These are phyloP conservation scores for Crypturellus tataupa DNA, from an alignment of 2,797 vertebrate species.

Conservation along the genomic window DNA sequence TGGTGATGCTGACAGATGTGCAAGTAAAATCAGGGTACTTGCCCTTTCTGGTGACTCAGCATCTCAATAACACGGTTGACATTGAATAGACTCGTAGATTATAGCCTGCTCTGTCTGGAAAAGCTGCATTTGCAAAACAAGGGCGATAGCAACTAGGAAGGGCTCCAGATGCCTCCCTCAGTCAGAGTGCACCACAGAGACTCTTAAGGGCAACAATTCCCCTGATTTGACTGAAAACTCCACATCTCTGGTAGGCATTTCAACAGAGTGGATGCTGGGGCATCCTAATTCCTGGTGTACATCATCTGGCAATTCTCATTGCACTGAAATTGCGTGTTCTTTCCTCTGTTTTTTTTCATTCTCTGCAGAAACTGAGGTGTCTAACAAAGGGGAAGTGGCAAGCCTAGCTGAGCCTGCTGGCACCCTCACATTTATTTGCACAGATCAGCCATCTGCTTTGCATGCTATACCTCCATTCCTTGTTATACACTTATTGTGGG, in stretches of 20 bases:
- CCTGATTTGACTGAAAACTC: not conserved
- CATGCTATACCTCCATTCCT: slow-evolving; percentile 14
- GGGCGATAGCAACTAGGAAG: not conserved
- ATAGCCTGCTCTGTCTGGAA: not conserved
- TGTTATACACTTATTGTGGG: slow-evolving; percentile 52
- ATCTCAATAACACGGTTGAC: not conserved
- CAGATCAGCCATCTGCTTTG: slow-evolving; percentile 50
- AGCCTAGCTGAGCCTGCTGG: slow-evolving; percentile 23
- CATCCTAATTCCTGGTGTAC: not conserved
- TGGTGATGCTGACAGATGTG: not conserved
- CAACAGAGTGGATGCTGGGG: not conserved
- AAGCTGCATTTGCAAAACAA: not conserved
- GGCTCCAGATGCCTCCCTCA: not conserved
- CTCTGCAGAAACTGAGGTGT: not conserved
- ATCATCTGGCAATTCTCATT: not conserved
- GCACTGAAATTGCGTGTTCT: not conserved
- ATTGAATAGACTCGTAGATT: not conserved
- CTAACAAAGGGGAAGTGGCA: not conserved
- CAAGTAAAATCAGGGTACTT: not conserved
- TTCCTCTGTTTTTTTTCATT: slow-evolving; percentile 20
- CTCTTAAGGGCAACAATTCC: not conserved
- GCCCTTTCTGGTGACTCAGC: not conserved
- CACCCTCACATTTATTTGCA: slow-evolving; percentile 8
- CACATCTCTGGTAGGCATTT: not conserved
- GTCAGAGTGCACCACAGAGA: fast-evolving